Base-by-base conservation (phyloP, 2,888 invertebrate genomes). In the Heliconius ismenius region DNA sequence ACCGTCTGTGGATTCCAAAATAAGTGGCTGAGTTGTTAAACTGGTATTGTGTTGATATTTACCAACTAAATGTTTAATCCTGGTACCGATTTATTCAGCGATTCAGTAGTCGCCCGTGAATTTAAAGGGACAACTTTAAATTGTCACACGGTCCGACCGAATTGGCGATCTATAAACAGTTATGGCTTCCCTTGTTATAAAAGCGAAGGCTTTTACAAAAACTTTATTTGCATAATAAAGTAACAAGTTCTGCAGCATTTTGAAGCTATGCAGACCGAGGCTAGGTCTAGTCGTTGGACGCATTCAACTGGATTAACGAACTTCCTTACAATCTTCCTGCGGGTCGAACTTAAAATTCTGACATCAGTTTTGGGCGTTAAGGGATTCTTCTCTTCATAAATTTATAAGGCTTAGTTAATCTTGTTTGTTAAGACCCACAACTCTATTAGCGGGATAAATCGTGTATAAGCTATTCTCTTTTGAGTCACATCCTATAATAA, bases 381-480 rank as follows among this genome's bases (percentile, higher is more conserved):
- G 86, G 87, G 88, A 88, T 90, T 81, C 81, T 82, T 84, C 86
- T 81, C 85, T 87, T 86, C 87, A 89, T 89, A 90, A 90, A 91
- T 84, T 83, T 87, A 89, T 90, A 87, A 91, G 88, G 84, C 87
- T 86, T 82, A 85, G 85, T 87, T 90, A 91, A 92, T 92, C 90
- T 88, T 89, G 87, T 90, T 91, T 91, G 88, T 89, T 91, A 90
- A 91, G 79, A 81, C 87, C 89, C 87, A 83, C 85, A 86, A 88
- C 89, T 89, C 89, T 90, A 92, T 90, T 90, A 92, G 87, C 87
- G 89, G 89, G 87, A 87, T 89, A 90, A 91, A 90, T 90, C 86
- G 87, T 88, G 79, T 82, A 91, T 91, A 91, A 91, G 84, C 89
- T 90, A 92, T 93, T 92, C 92, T 86, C 90, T 92, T 92, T 92